Evolutionary conservation across 1,140 invertebrate species (phyloP), one percentile per base, ranked within the genome.

Genomic region (Himalopsyche phryganea): DNA sequence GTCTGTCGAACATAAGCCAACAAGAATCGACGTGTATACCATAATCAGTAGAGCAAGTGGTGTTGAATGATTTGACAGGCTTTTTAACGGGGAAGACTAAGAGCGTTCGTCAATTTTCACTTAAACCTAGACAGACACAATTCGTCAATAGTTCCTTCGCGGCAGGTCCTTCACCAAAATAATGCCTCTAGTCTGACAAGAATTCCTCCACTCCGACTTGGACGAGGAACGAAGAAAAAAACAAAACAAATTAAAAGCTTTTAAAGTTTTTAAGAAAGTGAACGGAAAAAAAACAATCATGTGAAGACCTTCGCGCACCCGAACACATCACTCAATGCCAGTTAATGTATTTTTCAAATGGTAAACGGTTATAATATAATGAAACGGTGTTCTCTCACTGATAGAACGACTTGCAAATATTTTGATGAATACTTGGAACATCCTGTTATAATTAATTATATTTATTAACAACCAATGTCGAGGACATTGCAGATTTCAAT

Each of bases 161-260:
- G 49, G 36, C 51, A 17, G 58, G 51, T 49, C 58, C 58, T 48
- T 15, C 32, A 51, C 49, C 36, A 49, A 50, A 61, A 55, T 55
- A 61, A 61, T 54, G 59, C 59, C 47, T 55, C 57, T 45, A 41
- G 33, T 36, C 52, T 23, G 10, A 50, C 50, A 32, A 60, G 59
- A 61, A 60, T 60, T 60, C 58, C 58, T 60, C 50, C 49, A 52
- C 45, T 48, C 32, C 50, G 55, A 49, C 50, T 54, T 49, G 32
- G 58, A 32, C 53, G 42, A 44, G 53, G 23, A 50, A 38, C 15
- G 48, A 18, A 20, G 35, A 46, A 60, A 52, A 44, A 38, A 50
- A 61, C 42, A 46, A 54, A 61, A 61, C 59, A 61, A 61, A 61
- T 61, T 61, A 61, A 61, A 61, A 61, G 59, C 59, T 61, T 61